Percentiles rank a stretch among this genome's conserved stretches.
phyloP scores from a whole-genome alignment of 1,140 invertebrate species.

The Oreohelix idahoensis region DNA sequence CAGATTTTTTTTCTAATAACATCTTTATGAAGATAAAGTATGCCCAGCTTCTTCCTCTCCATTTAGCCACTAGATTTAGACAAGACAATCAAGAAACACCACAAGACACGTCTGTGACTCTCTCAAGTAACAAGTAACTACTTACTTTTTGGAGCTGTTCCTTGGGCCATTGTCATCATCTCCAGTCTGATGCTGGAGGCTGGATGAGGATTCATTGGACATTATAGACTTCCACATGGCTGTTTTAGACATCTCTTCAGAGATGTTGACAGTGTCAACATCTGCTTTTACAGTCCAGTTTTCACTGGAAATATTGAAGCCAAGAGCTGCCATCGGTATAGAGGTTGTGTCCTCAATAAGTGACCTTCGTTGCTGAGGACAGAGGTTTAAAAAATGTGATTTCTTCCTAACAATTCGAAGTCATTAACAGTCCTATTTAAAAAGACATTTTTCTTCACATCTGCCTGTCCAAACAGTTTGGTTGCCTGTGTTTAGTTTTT shows the following conservation, averaged over 20 bases:
- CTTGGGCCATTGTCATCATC: conserved; percentile 37
- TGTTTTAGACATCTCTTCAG: conserved; percentile 62
- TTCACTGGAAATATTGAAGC: conserved; percentile 34
- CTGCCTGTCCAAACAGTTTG: too few relatives aligned
- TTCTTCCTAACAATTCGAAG: too few relatives aligned
- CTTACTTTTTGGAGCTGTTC: conserved; percentile 45
- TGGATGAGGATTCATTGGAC: conserved; percentile 57
- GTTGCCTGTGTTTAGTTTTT: too few relatives aligned
- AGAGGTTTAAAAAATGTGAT: background rate
- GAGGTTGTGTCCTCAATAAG: conserved; percentile 42
- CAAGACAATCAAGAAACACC: too few relatives aligned
- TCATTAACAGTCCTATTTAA: too few relatives aligned
- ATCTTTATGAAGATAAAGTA: too few relatives aligned
- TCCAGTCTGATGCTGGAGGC: conserved; percentile 31
- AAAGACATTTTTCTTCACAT: too few relatives aligned
- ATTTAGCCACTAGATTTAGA: too few relatives aligned
- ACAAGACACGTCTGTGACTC: too few relatives aligned
- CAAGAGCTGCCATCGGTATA: conserved; percentile 37
- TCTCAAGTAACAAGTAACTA: background rate
- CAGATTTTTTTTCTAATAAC: too few relatives aligned
- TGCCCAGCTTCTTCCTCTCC: too few relatives aligned
- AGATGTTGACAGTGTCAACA: conserved; percentile 58
- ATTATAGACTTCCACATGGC: conserved; percentile 63
- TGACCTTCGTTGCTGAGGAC: conserved; percentile 41
- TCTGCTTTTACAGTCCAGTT: conserved; percentile 49